Percentiles rank a stretch among this genome's conserved stretches.
Evolutionary conservation across 2,113 vertebrate genomes (phyloP).

Genomic region (Phaethon lepturus): DNA sequence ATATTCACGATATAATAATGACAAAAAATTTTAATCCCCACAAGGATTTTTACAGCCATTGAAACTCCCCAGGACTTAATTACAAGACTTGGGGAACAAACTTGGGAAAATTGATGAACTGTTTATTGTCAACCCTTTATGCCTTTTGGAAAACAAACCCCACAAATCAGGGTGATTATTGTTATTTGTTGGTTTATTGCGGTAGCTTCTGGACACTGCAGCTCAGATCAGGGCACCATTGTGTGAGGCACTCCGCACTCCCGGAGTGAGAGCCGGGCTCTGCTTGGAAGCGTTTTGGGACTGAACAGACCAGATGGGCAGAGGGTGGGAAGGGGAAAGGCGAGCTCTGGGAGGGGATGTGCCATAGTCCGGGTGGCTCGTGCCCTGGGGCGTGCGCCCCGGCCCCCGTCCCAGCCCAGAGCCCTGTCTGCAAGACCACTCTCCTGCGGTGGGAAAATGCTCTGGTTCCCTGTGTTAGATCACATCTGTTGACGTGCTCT

Average conservation of each 20-base stretch:
- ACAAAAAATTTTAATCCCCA: slow-evolving; percentile 1
- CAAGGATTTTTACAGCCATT: background rate
- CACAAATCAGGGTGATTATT: slow-evolving; percentile 20
- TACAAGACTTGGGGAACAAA: slow-evolving; percentile 26
- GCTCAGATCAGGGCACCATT: background rate
- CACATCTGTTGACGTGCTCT: background rate
- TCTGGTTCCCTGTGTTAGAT: background rate
- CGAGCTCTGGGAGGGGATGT: rapidly evolving
- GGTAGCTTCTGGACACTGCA: slow-evolving; percentile 10
- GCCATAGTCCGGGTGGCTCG: rapidly evolving
- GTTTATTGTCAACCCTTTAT: slow-evolving; percentile 46
- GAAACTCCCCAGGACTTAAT: slow-evolving; percentile 19
- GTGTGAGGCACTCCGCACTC: background rate
- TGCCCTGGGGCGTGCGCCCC: background rate
- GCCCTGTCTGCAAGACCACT: background rate
- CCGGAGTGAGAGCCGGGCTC: background rate
- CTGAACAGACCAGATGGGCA: background rate
- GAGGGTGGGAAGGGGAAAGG: background rate
- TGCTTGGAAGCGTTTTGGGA: rapidly evolving
- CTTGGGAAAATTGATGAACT: slow-evolving; percentile 29
- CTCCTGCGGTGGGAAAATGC: background rate
- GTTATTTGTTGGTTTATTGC: slow-evolving; percentile 22
- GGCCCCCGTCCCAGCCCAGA: background rate
- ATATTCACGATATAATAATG: background rate
- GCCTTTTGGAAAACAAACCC: background rate